Conservation (phyloP, 2,888 invertebrate genomes). For the Drosophila nigricruria region DNA sequence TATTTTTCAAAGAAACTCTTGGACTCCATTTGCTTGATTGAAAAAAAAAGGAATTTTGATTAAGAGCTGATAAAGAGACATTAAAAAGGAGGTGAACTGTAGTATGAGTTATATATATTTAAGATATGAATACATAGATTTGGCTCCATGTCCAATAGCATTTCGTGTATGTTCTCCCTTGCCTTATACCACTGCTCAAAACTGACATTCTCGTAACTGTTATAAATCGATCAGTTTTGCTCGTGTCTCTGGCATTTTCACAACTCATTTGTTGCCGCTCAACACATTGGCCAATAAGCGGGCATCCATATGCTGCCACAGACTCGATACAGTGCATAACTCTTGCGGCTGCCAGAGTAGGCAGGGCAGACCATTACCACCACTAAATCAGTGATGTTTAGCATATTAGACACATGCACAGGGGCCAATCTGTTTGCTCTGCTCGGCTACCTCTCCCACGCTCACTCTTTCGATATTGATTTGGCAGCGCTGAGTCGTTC, state of each 20-base stretch:
- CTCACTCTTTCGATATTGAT: constrained; percentile 46
- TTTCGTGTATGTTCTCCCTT: no score
- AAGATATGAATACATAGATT: no score
- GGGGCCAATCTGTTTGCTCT: constrained; percentile 50
- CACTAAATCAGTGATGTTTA: constrained; percentile 76
- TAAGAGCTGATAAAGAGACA: background rate
- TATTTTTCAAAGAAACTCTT: background rate
- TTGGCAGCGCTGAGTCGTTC: constrained; percentile 49
- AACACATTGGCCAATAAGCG: constrained; percentile 35
- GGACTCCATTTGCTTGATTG: background rate
- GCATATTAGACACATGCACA: constrained; percentile 76
- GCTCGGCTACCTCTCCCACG: background rate
- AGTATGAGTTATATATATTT: no score
- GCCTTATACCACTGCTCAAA: no score
- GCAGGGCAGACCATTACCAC: constrained; percentile 49
- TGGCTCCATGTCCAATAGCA: no score
- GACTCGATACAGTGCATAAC: constrained; percentile 52
- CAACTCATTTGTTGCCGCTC: constrained; percentile 53
- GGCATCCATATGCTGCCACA: constrained; percentile 58
- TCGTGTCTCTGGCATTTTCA: constrained; percentile 38
- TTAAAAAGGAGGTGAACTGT: background rate
- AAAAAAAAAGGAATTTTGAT: background rate
- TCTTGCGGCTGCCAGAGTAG: constrained; percentile 41
- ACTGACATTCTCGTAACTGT: background rate
- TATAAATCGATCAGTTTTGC: constrained; percentile 31